Conservation (phyloP, 2,797 vertebrate genomes). For the Spea hammondii region DNA sequence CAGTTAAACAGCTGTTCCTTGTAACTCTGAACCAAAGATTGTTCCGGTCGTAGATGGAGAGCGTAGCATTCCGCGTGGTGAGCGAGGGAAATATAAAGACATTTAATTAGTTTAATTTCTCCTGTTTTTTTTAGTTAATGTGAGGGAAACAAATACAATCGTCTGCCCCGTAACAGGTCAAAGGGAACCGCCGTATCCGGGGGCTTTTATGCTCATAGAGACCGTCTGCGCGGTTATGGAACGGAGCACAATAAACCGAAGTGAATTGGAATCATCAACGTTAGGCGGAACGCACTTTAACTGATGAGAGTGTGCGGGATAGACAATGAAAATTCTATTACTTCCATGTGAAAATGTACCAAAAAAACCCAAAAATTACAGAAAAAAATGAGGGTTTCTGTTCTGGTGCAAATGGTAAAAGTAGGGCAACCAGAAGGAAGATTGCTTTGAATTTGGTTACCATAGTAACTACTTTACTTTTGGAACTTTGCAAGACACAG, state of each 20-base stretch:
- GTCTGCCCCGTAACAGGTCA: not conserved
- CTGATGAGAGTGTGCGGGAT: not conserved
- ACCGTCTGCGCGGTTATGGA: constrained; percentile 26
- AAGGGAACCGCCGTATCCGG: not conserved
- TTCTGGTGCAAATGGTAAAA: too few relatives aligned
- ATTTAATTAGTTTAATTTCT: constrained; percentile 13
- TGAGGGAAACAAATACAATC: not conserved
- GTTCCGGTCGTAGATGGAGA: not conserved
- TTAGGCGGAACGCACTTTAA: not conserved
- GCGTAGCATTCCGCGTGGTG: not conserved
- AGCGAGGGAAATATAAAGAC: not conserved
- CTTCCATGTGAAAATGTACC: too few relatives aligned
- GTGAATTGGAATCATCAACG: constrained; percentile 21
- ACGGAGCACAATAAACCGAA: constrained; percentile 28
- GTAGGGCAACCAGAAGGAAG: too few relatives aligned
- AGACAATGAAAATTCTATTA: too few relatives aligned
- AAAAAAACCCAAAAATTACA: too few relatives aligned
- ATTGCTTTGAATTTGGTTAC: too few relatives aligned
- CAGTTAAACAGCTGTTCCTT: constrained; percentile 24
- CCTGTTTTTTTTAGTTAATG: constrained; percentile 1
- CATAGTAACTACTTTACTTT: too few relatives aligned
- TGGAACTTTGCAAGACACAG: too few relatives aligned
- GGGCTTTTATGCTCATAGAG: constrained; percentile 14
- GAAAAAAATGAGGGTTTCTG: too few relatives aligned
- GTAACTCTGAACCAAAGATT: not conserved